Conservation (phyloP, 2,113 vertebrate species). For the Haliaeetus leucogaster region DNA sequence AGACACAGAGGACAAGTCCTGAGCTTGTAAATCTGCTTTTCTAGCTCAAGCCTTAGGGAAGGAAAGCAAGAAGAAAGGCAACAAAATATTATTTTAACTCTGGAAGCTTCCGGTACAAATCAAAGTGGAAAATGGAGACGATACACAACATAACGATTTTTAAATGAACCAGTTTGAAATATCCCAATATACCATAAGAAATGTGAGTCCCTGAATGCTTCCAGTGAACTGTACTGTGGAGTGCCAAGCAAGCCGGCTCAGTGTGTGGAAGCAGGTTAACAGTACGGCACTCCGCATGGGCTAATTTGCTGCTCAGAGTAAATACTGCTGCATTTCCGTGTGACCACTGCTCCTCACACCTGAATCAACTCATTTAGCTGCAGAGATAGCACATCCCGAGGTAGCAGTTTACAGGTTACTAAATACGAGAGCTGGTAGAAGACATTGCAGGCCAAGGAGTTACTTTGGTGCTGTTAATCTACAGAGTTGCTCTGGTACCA, state of each 20-base stretch:
- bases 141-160: background rate
- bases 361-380: background rate
- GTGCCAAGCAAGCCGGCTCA: background rate
- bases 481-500: background rate
- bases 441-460: background rate
- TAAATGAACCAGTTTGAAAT: background rate
- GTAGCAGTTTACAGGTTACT: background rate
- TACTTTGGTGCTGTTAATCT: background rate
- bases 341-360: background rate
- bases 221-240: background rate
- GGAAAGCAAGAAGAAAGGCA: background rate
- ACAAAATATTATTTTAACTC: background rate
- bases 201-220: background rate
- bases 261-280: accelerated
- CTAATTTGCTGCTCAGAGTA: background rate
- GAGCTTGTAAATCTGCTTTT: background rate
- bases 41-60: background rate
- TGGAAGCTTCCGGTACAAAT: background rate
- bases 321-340: background rate
- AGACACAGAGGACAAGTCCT: background rate
- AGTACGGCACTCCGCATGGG: accelerated
- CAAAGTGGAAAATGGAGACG: background rate
- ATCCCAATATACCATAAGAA: background rate
- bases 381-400: background rate
- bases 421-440: background rate